phyloP scores from a whole-genome alignment of 2,797 vertebrate genomes.

The Enteromius radiatus region DNA sequence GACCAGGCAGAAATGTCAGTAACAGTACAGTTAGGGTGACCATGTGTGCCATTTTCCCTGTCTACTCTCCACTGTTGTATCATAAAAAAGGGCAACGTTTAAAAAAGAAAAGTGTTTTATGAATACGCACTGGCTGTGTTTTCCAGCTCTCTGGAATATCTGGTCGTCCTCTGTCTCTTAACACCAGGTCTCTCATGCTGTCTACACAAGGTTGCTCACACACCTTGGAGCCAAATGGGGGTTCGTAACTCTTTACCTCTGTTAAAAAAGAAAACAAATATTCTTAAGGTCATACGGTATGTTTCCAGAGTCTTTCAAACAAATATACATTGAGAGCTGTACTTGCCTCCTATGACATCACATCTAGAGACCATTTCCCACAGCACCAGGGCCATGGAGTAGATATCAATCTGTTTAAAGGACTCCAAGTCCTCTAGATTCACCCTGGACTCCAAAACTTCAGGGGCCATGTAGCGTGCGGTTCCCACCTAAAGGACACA shows the following conservation, averaged over 20 bases:
- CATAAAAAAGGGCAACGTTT: background rate
- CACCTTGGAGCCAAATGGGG: slow-evolving; percentile 86
- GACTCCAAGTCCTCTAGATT: slow-evolving; percentile 91
- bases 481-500: slow-evolving; percentile 83
- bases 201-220: slow-evolving; percentile 90
- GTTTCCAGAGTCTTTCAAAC: background rate
- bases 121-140: slow-evolving; percentile 79
- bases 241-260: slow-evolving; percentile 87
- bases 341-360: slow-evolving; percentile 82
- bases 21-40: background rate
- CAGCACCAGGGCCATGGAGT: slow-evolving; percentile 89
- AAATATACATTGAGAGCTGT: background rate
- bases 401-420: slow-evolving; percentile 93
- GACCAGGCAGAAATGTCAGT: background rate
- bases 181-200: slow-evolving; percentile 89
- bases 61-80: background rate
- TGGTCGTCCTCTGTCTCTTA: slow-evolving; percentile 86
- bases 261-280: slow-evolving; percentile 22
- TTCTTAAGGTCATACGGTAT: background rate
- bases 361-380: slow-evolving; percentile 92
- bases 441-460: slow-evolving; percentile 89
- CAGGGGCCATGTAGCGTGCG: slow-evolving; percentile 90
- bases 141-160: slow-evolving; percentile 86
- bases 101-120: background rate
- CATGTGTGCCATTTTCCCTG: no score